Evolutionary conservation across 2,888 invertebrate genomes (phyloP).

Genomic region (Sialis lutaria): DNA sequence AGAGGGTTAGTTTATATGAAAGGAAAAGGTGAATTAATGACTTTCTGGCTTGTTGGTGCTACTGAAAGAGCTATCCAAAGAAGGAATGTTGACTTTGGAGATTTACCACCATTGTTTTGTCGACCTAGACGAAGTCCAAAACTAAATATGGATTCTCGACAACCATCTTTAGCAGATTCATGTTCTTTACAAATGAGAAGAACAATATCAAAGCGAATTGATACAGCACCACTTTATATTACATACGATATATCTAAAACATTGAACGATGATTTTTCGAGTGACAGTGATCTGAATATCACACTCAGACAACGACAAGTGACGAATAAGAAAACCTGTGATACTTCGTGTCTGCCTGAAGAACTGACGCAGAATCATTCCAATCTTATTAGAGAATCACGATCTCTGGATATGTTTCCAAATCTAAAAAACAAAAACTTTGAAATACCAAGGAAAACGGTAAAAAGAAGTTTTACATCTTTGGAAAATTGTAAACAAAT

Average conservation of each 20-base stretch:
- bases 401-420: slow-evolving; percentile 48
- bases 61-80: slow-evolving; percentile 69
- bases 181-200: no score
- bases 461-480: slow-evolving; percentile 23
- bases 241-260: slow-evolving; percentile 31
- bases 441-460: slow-evolving; percentile 10
- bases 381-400: slow-evolving; percentile 26
- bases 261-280: slow-evolving; percentile 26
- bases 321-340: slow-evolving; percentile 42
- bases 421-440: slow-evolving; percentile 5
- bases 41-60: slow-evolving; percentile 63
- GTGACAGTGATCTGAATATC: slow-evolving; percentile 20
- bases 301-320: slow-evolving; percentile 28
- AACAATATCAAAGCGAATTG: slow-evolving; percentile 19
- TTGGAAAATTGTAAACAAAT: slow-evolving; percentile 32
- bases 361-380: no score
- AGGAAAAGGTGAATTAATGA: slow-evolving; percentile 69
- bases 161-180: slow-evolving; percentile 33
- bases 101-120: slow-evolving; percentile 65
- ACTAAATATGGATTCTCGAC: slow-evolving; percentile 56
- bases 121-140: slow-evolving; percentile 66
- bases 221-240: slow-evolving; percentile 30
- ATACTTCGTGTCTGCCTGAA: no score
- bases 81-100: slow-evolving; percentile 50
- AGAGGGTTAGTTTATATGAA: slow-evolving; percentile 72